Conservation (phyloP, 2,797 vertebrate species). For the Tinamus major region DNA sequence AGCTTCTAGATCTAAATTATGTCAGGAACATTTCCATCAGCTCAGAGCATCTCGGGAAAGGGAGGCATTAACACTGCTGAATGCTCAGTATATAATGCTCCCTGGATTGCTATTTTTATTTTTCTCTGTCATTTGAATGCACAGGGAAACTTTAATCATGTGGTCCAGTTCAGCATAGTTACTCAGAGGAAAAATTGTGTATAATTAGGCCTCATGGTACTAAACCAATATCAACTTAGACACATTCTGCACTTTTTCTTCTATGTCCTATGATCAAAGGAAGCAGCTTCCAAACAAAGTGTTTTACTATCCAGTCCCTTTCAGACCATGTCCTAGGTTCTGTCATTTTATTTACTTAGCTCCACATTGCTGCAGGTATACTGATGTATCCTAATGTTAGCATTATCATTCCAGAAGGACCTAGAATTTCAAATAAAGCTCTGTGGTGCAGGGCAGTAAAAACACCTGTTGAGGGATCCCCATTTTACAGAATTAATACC, state of each 20-base stretch:
- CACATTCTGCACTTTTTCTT: not conserved
- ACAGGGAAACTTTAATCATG: not conserved
- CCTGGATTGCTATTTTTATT: not conserved
- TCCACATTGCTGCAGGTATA: not conserved
- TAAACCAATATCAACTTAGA: not conserved
- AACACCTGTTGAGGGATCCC: not conserved
- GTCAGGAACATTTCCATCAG: not conserved
- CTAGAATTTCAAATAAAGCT: not conserved
- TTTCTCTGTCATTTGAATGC: not conserved
- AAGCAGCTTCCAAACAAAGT: not conserved
- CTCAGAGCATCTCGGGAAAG: not conserved
- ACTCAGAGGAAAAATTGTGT: not conserved
- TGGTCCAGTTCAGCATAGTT: not conserved
- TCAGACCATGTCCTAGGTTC: not conserved
- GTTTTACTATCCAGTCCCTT: not conserved
- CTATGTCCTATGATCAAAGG: not conserved
- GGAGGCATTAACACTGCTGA: not conserved
- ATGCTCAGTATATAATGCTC: not conserved
- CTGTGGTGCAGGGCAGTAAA: not conserved
- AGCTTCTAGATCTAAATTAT: not conserved
- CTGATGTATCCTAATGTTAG: not conserved
- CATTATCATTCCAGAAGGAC: not conserved
- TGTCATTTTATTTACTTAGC: not conserved
- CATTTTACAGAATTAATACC: not conserved
- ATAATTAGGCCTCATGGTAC: not conserved